phyloP scores from a whole-genome alignment of 2,797 vertebrate genomes.

The Eremophila alpestris region DNA sequence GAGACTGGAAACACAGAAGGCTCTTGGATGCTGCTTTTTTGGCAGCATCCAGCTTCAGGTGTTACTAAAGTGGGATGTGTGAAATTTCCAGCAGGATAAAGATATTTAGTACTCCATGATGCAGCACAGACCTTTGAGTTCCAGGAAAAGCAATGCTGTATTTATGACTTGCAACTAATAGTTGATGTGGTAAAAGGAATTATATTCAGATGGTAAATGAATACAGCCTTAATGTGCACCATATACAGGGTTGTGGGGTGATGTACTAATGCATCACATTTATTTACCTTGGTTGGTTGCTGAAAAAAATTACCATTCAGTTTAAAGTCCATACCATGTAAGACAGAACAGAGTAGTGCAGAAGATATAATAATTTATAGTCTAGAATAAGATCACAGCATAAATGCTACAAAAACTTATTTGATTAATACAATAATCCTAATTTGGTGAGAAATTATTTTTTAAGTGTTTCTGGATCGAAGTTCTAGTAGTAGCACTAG shows the following conservation, averaged over 20 bases:
- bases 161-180: slow-evolving; percentile 75
- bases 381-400: slow-evolving; percentile 32
- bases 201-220: slow-evolving; percentile 84
- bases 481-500: background rate
- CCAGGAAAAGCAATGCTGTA: slow-evolving; percentile 76
- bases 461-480: background rate
- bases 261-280: slow-evolving; percentile 79
- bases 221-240: slow-evolving; percentile 81
- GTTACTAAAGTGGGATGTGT: slow-evolving; percentile 49
- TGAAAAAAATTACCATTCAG: slow-evolving; percentile 75
- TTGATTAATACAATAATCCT: slow-evolving; percentile 17
- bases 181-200: slow-evolving; percentile 78
- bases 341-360: slow-evolving; percentile 45
- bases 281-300: slow-evolving; percentile 83
- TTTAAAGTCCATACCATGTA: slow-evolving; percentile 65
- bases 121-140: slow-evolving; percentile 59
- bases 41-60: slow-evolving; percentile 38
- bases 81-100: slow-evolving; percentile 69
- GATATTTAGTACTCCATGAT: slow-evolving; percentile 71
- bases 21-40: slow-evolving; percentile 21
- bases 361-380: slow-evolving; percentile 56
- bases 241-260: slow-evolving; percentile 75
- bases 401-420: slow-evolving; percentile 31
- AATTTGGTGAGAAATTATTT: slow-evolving; percentile 35
- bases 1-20: background rate